Evolutionary conservation across 2,888 invertebrate genomes (phyloP).

Genomic region (Drosophila helvetica): DNA sequence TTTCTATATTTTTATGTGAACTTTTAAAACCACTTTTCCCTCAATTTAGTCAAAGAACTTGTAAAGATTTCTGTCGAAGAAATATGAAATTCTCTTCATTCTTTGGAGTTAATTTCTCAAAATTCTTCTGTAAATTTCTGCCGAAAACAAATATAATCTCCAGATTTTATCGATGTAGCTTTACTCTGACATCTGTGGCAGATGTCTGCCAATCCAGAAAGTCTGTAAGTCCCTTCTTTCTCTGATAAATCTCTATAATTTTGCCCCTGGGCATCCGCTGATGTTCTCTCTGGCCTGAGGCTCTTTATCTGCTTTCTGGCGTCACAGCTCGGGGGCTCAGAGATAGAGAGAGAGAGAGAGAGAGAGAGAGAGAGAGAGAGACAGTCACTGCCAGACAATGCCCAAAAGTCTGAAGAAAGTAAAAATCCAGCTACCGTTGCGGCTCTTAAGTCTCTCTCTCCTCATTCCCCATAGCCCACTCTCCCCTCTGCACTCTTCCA

Average conservation of each 20-base stretch:
- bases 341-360: too few relatives aligned
- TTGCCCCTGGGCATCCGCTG: not conserved
- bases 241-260: not conserved
- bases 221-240: not conserved
- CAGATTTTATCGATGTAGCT: too few relatives aligned
- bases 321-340: slow-evolving; percentile 3
- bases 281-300: not conserved
- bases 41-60: not conserved
- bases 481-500: not conserved
- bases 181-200: not conserved
- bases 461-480: not conserved
- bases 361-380: not conserved
- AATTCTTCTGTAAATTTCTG: not conserved
- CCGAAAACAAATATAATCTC: not conserved
- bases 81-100: not conserved
- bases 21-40: too few relatives aligned
- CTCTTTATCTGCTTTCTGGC: not conserved
- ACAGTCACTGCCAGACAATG: slow-evolving; percentile 1
- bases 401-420: slow-evolving; percentile 44
- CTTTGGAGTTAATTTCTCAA: not conserved
- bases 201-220: not conserved
- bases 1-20: too few relatives aligned
- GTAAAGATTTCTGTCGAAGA: not conserved
- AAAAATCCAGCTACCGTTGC: slow-evolving; percentile 48
- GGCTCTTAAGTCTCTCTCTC: slow-evolving; percentile 32